Evolutionary conservation across 2,113 vertebrate genomes (phyloP), one percentile per base, ranked within the genome.

Genomic region (Gadus chalcogrammus): DNA sequence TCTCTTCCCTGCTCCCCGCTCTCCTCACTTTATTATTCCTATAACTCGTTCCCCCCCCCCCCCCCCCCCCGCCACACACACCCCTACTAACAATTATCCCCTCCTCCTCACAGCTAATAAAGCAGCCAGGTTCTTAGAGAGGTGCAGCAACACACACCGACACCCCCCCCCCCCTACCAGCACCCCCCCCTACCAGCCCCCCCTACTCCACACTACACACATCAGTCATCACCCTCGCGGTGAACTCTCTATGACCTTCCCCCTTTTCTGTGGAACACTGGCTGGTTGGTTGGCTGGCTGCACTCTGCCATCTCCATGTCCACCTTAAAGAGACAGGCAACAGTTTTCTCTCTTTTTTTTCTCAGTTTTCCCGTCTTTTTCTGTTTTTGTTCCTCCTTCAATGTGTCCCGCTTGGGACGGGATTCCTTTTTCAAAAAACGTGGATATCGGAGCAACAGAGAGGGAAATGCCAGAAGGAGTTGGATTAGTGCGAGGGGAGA

Each of bases 201-300:
- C 8, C 42, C 12, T 9, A 9, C 42, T 48, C 42, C 42, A 75
- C 28, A n/a, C 75, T 69, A 83, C 88, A 87, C 72, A 78, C 89
- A 94, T 94, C 91, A 92, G 85, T 95, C 93, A 97, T 93, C 82
- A 53, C 77, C 88, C 74, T 79, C 64, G 22, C 88, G 86, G 91
- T 96, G 95, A 97, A 97, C 95, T 97, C 92, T 85, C 69, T 71
- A 76, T 93, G 94, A 96, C 95, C 96, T 94, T 93, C 93, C 90
- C 79, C 72, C 85, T 88, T 48, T 80, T 79, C 62, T 88, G 85
- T 81, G 84, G 82, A 93, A 93, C 74, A 80, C 70, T 71, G 61
- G 77, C 64, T 77, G 75, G 76, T 80, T 63, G 90, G 90, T 89
- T 87, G 85, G 42, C 42, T 48, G 42, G 42, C 42, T 89, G 84